Conservation (phyloP, 2,113 vertebrate genomes). For the Turnix velox region DNA sequence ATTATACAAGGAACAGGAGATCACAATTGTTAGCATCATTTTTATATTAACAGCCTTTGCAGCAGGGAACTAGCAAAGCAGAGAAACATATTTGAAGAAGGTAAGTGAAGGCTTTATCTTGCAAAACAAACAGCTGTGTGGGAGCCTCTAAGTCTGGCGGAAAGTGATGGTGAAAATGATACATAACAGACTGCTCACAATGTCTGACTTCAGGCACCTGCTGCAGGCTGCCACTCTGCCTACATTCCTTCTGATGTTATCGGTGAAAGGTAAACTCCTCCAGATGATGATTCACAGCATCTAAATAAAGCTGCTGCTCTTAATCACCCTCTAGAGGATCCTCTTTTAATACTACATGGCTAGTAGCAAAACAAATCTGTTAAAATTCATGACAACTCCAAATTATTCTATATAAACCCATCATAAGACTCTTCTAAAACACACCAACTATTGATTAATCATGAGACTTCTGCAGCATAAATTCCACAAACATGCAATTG, state of each 20-base stretch:
- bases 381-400: background rate
- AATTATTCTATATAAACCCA: background rate
- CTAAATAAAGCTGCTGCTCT: conserved; percentile 28
- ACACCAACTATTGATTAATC: background rate
- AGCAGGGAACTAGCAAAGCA: background rate
- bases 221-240: background rate
- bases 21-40: background rate
- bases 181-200: background rate
- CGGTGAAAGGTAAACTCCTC: background rate
- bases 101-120: background rate
- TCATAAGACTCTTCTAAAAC: background rate
- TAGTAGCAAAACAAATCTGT: background rate
- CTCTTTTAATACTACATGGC: background rate
- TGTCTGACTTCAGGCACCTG: background rate
- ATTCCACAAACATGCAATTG: background rate
- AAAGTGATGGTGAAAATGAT: background rate
- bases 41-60: background rate
- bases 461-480: background rate
- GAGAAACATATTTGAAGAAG: background rate
- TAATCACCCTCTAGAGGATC: background rate
- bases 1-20: background rate
- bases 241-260: background rate
- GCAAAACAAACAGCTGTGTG: background rate
- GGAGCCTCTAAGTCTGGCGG: background rate
- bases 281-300: background rate